Conservation (phyloP, 30 jellyfish, hydroid and myxozoan species). For the Aurelia aurita complex sp. Pacific region DNA sequence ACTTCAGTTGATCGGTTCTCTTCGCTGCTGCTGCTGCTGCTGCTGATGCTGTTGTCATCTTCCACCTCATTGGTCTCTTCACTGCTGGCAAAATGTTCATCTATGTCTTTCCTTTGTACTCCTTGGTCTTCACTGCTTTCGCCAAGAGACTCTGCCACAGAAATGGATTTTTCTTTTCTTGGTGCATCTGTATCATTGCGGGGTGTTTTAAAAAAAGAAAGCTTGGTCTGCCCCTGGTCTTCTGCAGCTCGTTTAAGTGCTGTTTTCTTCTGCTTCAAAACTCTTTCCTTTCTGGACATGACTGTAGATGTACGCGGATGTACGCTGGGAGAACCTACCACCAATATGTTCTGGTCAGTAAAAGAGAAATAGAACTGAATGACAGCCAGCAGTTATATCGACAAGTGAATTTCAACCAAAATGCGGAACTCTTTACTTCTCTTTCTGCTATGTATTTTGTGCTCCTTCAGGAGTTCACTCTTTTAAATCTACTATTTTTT, state of each 20-base stretch:
- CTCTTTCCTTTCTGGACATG: slow-evolving; percentile 32
- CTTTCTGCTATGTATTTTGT: too few species aligned
- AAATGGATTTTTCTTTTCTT: not conserved
- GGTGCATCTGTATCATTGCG: not conserved
- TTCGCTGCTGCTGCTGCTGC: not conserved
- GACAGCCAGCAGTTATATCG: slow-evolving; percentile 10
- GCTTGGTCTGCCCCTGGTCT: slow-evolving; percentile 16
- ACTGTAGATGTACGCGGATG: slow-evolving; percentile 6
- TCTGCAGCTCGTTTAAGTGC: slow-evolving; percentile 43
- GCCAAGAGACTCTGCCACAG: slow-evolving; percentile 33
- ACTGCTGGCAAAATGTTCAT: slow-evolving; percentile 4
- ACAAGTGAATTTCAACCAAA: slow-evolving; percentile 10
- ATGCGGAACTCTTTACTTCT: not conserved
- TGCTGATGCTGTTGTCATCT: slow-evolving; percentile 17
- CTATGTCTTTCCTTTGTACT: slow-evolving; percentile 26
- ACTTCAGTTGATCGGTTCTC: too few species aligned
- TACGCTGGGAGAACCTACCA: slow-evolving; percentile 8
- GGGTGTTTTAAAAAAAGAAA: slow-evolving; percentile 8
- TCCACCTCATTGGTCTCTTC: slow-evolving; percentile 20
- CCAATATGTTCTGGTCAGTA: slow-evolving; percentile 1
- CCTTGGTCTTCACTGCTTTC: slow-evolving; percentile 27
- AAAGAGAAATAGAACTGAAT: not conserved
- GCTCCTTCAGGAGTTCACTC: too few species aligned
- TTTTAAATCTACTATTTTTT: too few species aligned
- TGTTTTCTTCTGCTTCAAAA: slow-evolving; percentile 25